phyloP scores from a whole-genome alignment of 2,797 vertebrate genomes.

The Helarctos malayanus region DNA sequence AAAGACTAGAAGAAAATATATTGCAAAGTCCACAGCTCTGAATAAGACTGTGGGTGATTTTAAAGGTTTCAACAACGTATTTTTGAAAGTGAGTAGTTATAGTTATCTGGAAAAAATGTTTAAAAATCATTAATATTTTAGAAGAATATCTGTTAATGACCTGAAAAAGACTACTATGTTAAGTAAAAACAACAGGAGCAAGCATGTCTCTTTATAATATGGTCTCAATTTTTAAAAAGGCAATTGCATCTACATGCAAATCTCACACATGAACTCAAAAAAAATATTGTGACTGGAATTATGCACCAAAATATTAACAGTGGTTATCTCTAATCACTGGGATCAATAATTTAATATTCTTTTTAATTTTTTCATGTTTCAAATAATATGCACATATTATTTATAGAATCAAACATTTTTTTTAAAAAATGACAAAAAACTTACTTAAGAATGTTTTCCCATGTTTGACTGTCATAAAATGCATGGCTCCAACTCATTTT shows the following conservation, averaged over 20 bases:
- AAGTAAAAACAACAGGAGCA: neutral
- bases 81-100: constrained; percentile 29
- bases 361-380: constrained; percentile 6
- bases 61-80: constrained; percentile 22
- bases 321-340: neutral
- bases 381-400: neutral
- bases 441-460: constrained; percentile 98
- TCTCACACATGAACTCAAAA: neutral
- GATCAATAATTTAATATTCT: constrained; percentile 7
- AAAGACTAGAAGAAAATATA: neutral
- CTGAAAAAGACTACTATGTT: neutral
- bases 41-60: neutral
- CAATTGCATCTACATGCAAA: neutral
- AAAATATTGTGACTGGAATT: neutral
- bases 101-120: neutral
- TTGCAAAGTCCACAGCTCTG: neutral
- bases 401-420: constrained; percentile 24
- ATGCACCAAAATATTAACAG: constrained; percentile 37
- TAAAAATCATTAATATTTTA: constrained; percentile 29
- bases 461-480: constrained; percentile 97
- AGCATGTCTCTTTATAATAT: neutral
- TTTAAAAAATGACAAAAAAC: constrained; percentile 82
- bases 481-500: constrained; percentile 99
- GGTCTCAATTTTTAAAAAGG: constrained; percentile 1
- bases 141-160: neutral